A percentile compares a stretch with the other conserved stretches of the same genome.
Conservation (phyloP, 2,113 vertebrate genomes). For the Natator depressus region DNA sequence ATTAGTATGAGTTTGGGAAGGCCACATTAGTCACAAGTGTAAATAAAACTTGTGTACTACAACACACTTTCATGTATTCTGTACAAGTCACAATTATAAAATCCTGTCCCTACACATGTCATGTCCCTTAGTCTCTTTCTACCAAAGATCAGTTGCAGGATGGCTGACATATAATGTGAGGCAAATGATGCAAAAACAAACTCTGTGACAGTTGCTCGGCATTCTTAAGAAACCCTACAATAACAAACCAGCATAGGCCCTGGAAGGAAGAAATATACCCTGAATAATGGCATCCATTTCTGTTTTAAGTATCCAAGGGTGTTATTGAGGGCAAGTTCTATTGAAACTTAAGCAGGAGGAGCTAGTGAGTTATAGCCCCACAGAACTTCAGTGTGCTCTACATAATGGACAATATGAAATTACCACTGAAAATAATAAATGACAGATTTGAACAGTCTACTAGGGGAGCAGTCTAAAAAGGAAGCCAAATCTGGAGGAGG, state of each 20-base stretch:
- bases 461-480: not conserved
- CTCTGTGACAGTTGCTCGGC: rapidly evolving
- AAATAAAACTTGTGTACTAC: not conserved
- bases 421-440: not conserved
- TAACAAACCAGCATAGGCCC: rapidly evolving
- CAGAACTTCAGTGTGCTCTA: not conserved
- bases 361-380: not conserved
- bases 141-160: not conserved
- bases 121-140: not conserved
- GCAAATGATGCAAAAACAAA: not conserved
- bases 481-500: not conserved
- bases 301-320: not conserved
- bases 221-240: rapidly evolving
- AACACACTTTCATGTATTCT: not conserved
- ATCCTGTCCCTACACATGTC: not conserved
- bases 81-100: not conserved
- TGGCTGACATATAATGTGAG: not conserved
- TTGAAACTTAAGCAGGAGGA: not conserved
- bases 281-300: not conserved
- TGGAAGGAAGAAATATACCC: not conserved
- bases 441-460: slow-evolving; percentile 11
- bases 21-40: not conserved
- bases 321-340: not conserved
- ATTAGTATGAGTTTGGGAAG: not conserved
- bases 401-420: not conserved